These are phyloP conservation scores for Microcebus lehilahytsara DNA, from an alignment of 2,113 vertebrate species.

Conservation along the genomic window DNA sequence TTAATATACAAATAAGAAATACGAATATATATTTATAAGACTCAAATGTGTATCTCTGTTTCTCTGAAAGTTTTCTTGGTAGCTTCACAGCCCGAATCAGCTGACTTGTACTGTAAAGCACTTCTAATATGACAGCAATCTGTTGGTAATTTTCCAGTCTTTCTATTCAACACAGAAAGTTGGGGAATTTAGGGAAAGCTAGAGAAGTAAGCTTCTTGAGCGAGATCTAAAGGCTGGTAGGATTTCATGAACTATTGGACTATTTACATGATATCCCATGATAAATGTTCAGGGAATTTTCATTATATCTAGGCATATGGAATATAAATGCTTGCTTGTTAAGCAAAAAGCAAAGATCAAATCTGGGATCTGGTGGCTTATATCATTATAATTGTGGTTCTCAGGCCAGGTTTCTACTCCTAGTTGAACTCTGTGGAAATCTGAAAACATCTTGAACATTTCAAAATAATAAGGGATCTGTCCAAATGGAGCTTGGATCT, in stretches of 20 bases:
- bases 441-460: constrained; percentile 53
- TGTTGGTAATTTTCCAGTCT: constrained; percentile 20
- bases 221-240: neutral
- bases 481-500: constrained; percentile 33
- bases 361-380: neutral
- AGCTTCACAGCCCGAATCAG: neutral
- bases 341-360: neutral
- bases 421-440: constrained; percentile 26
- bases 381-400: neutral
- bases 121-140: neutral
- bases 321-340: neutral
- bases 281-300: neutral
- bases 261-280: neutral
- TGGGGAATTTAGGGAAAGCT: neutral
- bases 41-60: neutral
- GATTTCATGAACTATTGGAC: neutral
- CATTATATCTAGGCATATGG: neutral
- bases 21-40: neutral
- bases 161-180: neutral
- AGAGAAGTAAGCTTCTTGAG: neutral
- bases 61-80: constrained; percentile 32
- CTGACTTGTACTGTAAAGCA: neutral
- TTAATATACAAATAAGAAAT: neutral
- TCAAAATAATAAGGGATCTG: constrained; percentile 42
- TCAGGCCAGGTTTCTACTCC: neutral